These are phyloP conservation scores for Mobula birostris DNA, from an alignment of 2,113 vertebrate species.

Conservation along the genomic window DNA sequence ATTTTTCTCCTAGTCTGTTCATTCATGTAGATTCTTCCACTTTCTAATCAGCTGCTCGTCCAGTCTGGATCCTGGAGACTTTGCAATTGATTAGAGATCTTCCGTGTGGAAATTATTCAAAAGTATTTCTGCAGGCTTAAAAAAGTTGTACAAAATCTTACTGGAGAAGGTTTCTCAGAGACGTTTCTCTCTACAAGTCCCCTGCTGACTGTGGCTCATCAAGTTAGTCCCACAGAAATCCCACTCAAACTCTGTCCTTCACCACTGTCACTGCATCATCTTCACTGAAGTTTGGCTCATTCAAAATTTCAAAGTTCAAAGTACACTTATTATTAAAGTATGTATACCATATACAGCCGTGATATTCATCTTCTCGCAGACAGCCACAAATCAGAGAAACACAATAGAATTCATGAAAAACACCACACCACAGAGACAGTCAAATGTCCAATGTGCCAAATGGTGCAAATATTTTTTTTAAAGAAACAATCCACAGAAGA, in stretches of 20 bases:
- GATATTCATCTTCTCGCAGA: too few species aligned
- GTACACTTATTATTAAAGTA: too few species aligned
- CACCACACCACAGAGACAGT: too few species aligned
- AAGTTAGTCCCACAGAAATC: background rate
- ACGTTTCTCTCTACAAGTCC: background rate
- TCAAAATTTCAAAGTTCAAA: too few species aligned
- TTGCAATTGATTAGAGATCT: background rate
- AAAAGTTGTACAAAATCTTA: background rate
- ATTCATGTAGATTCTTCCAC: background rate
- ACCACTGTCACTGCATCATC: background rate
- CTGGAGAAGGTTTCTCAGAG: background rate
- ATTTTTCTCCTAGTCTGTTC: background rate
- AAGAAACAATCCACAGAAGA: too few species aligned
- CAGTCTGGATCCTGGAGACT: background rate
- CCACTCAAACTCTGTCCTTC: background rate
- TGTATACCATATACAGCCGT: too few species aligned
- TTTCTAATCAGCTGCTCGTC: background rate
- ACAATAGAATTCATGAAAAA: too few species aligned
- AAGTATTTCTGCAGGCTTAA: background rate
- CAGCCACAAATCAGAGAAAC: too few species aligned
- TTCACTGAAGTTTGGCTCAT: background rate
- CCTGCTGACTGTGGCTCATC: background rate
- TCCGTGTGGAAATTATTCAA: background rate
- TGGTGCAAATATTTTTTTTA: too few species aligned
- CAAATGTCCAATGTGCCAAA: too few species aligned